These are phyloP conservation scores for Rhabdomys dilectus DNA, from an alignment of 2,113 vertebrate genomes.

Conservation along the genomic window DNA sequence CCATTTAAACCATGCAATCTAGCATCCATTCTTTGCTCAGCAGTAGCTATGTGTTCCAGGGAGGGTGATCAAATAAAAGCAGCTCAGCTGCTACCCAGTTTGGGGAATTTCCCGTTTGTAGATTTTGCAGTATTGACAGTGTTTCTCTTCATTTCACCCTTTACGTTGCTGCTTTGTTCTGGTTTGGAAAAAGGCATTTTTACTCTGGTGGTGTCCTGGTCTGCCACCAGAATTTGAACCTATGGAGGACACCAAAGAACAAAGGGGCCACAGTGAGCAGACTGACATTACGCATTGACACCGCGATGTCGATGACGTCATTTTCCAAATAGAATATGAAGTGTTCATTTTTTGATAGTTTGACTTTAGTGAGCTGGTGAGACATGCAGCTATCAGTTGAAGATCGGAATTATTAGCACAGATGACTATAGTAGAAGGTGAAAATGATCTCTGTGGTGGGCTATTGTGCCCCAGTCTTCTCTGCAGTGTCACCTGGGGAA, in stretches of 20 bases:
- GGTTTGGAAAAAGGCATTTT: conserved; percentile 15
- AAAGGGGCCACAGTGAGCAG: not conserved
- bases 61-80: not conserved
- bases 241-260: not conserved
- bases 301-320: not conserved
- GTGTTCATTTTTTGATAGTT: not conserved
- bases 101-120: not conserved
- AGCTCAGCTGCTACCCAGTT: conserved; percentile 29
- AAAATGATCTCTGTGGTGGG: not conserved
- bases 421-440: not conserved
- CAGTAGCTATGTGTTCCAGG: not conserved
- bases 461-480: not conserved
- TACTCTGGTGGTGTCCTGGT: not conserved
- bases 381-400: not conserved
- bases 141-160: not conserved
- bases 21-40: not conserved
- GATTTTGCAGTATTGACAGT: not conserved
- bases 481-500: not conserved
- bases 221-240: not conserved
- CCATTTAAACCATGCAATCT: conserved; percentile 12
- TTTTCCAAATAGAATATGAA: not conserved
- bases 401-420: not conserved
- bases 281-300: not conserved
- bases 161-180: not conserved
- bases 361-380: not conserved